phyloP scores from a whole-genome alignment of 2,888 invertebrate genomes.

The Acholoe squamosa region DNA sequence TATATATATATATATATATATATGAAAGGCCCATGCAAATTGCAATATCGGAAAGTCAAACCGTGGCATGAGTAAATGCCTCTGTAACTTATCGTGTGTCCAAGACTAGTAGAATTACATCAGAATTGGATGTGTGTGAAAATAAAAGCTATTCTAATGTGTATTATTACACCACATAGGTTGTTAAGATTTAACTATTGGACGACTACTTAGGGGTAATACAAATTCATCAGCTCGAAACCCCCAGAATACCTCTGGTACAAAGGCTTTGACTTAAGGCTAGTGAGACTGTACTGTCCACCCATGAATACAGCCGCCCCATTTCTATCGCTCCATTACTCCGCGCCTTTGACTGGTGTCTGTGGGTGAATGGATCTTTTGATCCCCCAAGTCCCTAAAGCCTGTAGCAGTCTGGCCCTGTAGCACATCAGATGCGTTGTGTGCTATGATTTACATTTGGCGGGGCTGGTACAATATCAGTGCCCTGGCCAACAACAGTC shows the following conservation, averaged over 20 bases:
- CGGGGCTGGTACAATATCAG: neutral
- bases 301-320: neutral
- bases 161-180: too few relatives aligned
- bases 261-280: slow-evolving; percentile 8
- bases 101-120: too few relatives aligned
- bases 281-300: neutral
- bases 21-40: neutral
- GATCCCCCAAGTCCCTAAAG: neutral
- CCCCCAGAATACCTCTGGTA: neutral
- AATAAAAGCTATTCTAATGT: too few relatives aligned
- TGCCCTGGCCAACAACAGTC: too few relatives aligned
- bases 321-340: slow-evolving; percentile 27
- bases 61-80: too few relatives aligned
- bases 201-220: too few relatives aligned
- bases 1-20: neutral
- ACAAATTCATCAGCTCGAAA: too few relatives aligned
- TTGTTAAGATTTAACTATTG: too few relatives aligned
- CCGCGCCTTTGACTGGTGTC: neutral
- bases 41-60: too few relatives aligned
- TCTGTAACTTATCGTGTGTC: too few relatives aligned
- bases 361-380: slow-evolving; percentile 27
- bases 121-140: too few relatives aligned
- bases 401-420: neutral
- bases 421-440: neutral
- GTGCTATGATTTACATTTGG: slow-evolving; percentile 21